Evolutionary conservation across 2,797 vertebrate species (phyloP).

Genomic region (Paratrypauchen microcephalus): DNA sequence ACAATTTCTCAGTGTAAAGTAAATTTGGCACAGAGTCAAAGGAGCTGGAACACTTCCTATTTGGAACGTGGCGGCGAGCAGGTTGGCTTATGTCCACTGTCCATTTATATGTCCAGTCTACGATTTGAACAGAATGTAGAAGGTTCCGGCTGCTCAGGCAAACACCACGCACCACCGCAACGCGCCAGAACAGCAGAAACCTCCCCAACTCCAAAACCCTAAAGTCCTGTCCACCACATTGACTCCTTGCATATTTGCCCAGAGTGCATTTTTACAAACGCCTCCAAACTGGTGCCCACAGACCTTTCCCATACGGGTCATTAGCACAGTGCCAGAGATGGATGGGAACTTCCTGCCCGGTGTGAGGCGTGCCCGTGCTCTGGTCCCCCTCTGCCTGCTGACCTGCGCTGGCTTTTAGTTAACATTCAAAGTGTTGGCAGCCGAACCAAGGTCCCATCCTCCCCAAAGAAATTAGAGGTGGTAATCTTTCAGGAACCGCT

Average conservation of each 20-base stretch:
- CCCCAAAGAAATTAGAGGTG: constrained; percentile 85
- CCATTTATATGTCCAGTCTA: too few relatives aligned
- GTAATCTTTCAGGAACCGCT: constrained; percentile 82
- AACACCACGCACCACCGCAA: too few relatives aligned
- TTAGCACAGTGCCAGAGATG: constrained; percentile 81
- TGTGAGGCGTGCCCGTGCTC: constrained; percentile 67
- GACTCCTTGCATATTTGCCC: neutral
- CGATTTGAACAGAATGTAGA: too few relatives aligned
- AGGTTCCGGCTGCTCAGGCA: too few relatives aligned
- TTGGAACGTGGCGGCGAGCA: too few relatives aligned
- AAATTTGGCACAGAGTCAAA: too few relatives aligned
- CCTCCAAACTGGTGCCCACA: constrained; percentile 47
- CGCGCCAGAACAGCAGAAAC: neutral
- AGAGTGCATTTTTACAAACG: neutral
- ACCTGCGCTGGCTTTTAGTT: constrained; percentile 84
- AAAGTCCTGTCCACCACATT: neutral
- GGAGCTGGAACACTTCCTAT: too few relatives aligned
- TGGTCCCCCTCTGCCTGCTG: constrained; percentile 75
- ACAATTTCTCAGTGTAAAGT: too few relatives aligned
- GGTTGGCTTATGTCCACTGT: too few relatives aligned
- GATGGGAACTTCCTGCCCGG: constrained; percentile 81
- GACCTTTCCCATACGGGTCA: constrained; percentile 73
- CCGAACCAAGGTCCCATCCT: constrained; percentile 77
- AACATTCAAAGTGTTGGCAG: constrained; percentile 84
- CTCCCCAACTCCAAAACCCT: neutral